Percentiles rank a stretch among this genome's conserved stretches.
phyloP scores from a whole-genome alignment of 2,113 vertebrate genomes.

The Pagrus major region DNA sequence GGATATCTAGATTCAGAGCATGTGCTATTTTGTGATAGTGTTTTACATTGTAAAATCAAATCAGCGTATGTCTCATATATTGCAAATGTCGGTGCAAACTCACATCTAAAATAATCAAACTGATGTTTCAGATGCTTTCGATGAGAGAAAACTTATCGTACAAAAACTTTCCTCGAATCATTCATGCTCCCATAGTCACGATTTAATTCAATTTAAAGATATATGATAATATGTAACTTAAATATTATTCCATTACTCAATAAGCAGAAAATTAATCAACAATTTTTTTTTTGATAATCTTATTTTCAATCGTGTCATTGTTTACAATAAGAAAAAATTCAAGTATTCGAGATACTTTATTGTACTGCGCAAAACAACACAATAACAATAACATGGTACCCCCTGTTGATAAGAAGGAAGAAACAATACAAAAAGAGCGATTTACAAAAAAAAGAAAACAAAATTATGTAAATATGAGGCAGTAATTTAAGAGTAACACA shows the following conservation, averaged over 20 bases:
- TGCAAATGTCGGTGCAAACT: neutral
- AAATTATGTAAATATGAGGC: too few relatives aligned
- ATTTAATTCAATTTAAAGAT: neutral
- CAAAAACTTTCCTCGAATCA: neutral
- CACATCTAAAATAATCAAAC: neutral
- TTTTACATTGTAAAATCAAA: neutral
- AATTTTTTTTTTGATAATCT: neutral
- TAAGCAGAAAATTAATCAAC: neutral
- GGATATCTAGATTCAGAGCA: conserved; percentile 10
- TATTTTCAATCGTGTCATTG: neutral
- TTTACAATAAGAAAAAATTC: too few relatives aligned
- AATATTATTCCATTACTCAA: too few relatives aligned
- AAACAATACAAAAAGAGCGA: too few relatives aligned
- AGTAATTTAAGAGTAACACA: too few relatives aligned
- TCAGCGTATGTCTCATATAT: neutral
- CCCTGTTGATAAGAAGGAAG: too few relatives aligned
- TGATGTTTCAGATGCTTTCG: neutral
- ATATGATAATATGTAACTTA: neutral
- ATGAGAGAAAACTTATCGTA: neutral
- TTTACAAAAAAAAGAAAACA: too few relatives aligned
- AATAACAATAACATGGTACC: too few relatives aligned
- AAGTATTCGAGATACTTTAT: too few relatives aligned
- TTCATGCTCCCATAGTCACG: neutral
- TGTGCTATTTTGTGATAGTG: neutral
- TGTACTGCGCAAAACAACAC: too few relatives aligned